Conservation (phyloP, 2,797 vertebrate species). For the Podargus strigoides region DNA sequence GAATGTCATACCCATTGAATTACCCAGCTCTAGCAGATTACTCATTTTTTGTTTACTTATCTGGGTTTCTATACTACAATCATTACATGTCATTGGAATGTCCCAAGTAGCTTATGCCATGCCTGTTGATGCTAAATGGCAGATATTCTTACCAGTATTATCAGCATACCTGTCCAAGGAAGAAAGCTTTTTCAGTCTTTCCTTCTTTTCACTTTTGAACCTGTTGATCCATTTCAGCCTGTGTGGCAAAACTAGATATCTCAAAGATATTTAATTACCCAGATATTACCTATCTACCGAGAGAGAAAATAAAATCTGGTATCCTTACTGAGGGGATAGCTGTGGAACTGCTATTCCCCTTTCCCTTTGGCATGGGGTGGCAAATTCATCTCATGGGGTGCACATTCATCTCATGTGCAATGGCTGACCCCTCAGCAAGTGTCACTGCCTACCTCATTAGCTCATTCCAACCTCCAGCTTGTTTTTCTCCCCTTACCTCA, state of each 20-base stretch:
- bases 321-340: background rate
- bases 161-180: background rate
- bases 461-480: background rate
- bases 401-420: rapidly evolving
- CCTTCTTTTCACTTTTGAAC: background rate
- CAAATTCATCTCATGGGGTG: rapidly evolving
- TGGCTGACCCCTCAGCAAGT: rapidly evolving
- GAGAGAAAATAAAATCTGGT: background rate
- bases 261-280: background rate
- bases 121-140: background rate
- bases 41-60: background rate
- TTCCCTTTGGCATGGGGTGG: too few relatives aligned
- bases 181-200: background rate
- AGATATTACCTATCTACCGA: background rate
- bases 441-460: background rate
- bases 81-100: background rate
- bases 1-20: background rate
- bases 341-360: background rate
- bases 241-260: background rate
- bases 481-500: background rate
- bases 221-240: background rate
- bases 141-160: background rate
- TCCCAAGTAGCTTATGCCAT: background rate
- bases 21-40: background rate
- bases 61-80: background rate